phyloP scores from a whole-genome alignment of 2,797 vertebrate species.

The Lacerta agilis region DNA sequence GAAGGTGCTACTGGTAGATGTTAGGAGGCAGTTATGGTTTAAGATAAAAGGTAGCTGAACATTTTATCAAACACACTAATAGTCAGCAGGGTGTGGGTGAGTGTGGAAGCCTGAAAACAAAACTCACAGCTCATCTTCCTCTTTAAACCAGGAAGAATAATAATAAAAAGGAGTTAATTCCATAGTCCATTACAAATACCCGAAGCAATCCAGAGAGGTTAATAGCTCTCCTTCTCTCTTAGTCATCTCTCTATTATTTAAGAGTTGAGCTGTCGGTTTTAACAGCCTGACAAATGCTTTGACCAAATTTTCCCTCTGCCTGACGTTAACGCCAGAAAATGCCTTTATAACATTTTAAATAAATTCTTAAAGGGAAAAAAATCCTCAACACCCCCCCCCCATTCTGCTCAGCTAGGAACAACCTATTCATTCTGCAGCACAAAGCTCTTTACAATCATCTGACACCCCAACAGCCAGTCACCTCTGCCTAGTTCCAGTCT shows the following conservation, averaged over 20 bases:
- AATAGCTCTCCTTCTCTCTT: slow-evolving; percentile 4
- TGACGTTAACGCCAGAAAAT: not conserved
- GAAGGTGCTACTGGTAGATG: no score
- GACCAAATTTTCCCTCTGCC: not conserved
- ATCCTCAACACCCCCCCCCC: no score
- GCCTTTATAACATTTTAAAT: not conserved
- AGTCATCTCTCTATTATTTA: slow-evolving; percentile 20
- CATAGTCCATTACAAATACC: not conserved
- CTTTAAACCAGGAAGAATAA: not conserved
- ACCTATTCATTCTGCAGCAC: not conserved
- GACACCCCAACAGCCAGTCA: no score
- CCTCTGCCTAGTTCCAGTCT: not conserved
- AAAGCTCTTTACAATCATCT: not conserved
- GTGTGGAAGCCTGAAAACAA: no score
- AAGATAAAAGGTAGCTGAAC: not conserved
- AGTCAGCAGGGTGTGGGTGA: no score
- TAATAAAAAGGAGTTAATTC: not conserved
- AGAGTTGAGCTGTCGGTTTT: not conserved
- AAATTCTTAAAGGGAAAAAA: not conserved
- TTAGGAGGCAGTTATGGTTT: no score
- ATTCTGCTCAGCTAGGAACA: not conserved
- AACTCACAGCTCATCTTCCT: not conserved
- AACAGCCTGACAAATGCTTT: not conserved
- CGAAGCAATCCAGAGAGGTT: not conserved
- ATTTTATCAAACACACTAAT: not conserved